These are phyloP conservation scores for Lepus americanus DNA, from an alignment of 2,113 vertebrate genomes.

Conservation along the genomic window DNA sequence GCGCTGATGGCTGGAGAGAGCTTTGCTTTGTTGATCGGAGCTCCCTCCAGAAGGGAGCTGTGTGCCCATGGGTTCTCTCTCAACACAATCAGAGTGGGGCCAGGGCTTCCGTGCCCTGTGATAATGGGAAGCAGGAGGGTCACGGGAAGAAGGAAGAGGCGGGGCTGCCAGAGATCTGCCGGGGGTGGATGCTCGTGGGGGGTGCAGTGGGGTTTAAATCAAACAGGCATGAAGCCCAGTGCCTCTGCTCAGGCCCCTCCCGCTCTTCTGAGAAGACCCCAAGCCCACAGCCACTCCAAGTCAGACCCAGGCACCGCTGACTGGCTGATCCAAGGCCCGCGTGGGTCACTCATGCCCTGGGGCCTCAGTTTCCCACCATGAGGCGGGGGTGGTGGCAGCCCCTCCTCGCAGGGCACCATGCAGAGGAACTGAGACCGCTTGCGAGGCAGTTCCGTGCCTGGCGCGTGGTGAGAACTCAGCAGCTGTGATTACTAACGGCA, in stretches of 20 bases:
- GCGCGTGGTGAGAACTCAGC: background rate
- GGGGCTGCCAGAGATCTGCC: background rate
- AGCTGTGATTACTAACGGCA: background rate
- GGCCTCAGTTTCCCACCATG: background rate
- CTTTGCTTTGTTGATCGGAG: background rate
- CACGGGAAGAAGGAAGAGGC: background rate
- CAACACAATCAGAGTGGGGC: background rate
- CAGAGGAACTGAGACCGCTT: background rate
- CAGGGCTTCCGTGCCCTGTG: background rate
- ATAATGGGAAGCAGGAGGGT: background rate
- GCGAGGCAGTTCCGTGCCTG: accelerated
- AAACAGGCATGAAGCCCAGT: background rate
- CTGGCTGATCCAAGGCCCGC: background rate
- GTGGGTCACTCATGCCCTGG: background rate
- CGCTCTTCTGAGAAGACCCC: background rate
- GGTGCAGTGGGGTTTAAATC: background rate
- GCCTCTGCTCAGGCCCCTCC: background rate
- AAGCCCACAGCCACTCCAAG: background rate
- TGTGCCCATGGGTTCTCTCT: background rate
- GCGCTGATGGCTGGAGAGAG: background rate
- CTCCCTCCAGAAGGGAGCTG: slow-evolving; percentile 43
- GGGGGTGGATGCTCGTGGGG: background rate
- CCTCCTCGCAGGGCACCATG: background rate
- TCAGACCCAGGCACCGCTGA: background rate
- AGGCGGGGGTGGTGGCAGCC: background rate